Base-by-base conservation (phyloP, 1,140 invertebrate genomes). In the Aricia agestis region DNA sequence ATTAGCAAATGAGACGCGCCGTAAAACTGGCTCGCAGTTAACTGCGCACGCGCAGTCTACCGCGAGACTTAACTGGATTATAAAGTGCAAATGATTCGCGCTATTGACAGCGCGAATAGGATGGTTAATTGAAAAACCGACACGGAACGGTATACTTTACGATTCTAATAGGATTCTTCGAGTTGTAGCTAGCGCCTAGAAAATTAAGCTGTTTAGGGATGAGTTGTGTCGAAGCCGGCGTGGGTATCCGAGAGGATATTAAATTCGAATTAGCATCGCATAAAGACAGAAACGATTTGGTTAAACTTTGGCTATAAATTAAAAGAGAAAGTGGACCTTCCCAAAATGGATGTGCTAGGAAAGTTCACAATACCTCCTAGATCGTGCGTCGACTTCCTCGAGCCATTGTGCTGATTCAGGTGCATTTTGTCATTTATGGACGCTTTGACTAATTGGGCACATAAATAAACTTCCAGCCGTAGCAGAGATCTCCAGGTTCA, bases 311-410 rank as follows among this genome's bases (percentile, higher is more conserved):
- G 6, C 59, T 63, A 63, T 63, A 63, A 63, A 63, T 63, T 63
- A 63, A 19, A 63, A 19, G 59, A 10, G 59, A 63, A 63, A 63
- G 59, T 63, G 18, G 19, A 15, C 18, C 2, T 19, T 19, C 59
- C 59, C 18, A 63, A 63, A 63, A 63, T 63, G 18, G 59, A 63
- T 63, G 18, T 19, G 59, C 59, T 63, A 63, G 59, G 59, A 63
- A 63, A 63, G 59, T 63, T 19, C 17, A 19, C 58, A 18, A 25
- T 19, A 25, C 17, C 59, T 25, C 18, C 59, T 19, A 19, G 59
- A 63, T 18, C 59, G 58, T 18, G 58, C 45, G 45, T 0, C 45
- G 11, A 52, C 45, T 52, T 18, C 58, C 59, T 63, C 59, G 11
- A 63, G 59, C 59, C 18, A 19, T 63, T 19, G 59, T 63, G 10